These are phyloP conservation scores for Myrmecobius fasciatus DNA, from an alignment of 2,113 vertebrate genomes.

Conservation along the genomic window DNA sequence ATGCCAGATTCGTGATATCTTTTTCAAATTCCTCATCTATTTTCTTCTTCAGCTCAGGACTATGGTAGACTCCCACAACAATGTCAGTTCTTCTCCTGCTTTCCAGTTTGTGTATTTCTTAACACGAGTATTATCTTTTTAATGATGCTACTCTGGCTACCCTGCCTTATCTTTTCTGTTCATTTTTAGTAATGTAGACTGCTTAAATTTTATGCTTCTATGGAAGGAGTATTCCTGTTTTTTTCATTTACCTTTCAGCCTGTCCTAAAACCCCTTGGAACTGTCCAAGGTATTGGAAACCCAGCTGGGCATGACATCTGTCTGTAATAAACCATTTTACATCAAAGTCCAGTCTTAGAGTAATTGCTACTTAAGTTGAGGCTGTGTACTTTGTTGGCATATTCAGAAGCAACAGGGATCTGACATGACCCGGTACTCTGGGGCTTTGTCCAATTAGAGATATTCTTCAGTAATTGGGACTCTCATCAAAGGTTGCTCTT, in stretches of 20 bases:
- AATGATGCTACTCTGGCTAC: background rate
- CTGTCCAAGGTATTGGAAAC: slow-evolving; percentile 19
- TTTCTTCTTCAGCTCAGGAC: background rate
- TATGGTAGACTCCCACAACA: background rate
- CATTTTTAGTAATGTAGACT: background rate
- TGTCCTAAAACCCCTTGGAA: background rate
- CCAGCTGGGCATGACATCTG: background rate
- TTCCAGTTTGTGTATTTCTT: background rate
- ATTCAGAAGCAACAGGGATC: slow-evolving; percentile 4
- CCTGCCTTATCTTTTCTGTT: background rate
- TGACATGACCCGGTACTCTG: slow-evolving; percentile 1
- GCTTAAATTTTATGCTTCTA: background rate
- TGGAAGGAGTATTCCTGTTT: background rate
- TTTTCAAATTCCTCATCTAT: background rate
- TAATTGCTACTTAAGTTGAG: background rate
- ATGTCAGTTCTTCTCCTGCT: background rate
- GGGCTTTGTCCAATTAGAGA: slow-evolving; percentile 32
- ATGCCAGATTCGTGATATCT: background rate
- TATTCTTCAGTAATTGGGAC: background rate
- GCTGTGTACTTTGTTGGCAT: background rate
- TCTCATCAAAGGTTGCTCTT: background rate
- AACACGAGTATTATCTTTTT: background rate
- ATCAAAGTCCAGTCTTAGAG: background rate
- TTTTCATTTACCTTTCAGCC: background rate
- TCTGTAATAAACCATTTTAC: background rate